Conservation (phyloP, 2,888 invertebrate genomes). For the Pantelozetes paolii region DNA sequence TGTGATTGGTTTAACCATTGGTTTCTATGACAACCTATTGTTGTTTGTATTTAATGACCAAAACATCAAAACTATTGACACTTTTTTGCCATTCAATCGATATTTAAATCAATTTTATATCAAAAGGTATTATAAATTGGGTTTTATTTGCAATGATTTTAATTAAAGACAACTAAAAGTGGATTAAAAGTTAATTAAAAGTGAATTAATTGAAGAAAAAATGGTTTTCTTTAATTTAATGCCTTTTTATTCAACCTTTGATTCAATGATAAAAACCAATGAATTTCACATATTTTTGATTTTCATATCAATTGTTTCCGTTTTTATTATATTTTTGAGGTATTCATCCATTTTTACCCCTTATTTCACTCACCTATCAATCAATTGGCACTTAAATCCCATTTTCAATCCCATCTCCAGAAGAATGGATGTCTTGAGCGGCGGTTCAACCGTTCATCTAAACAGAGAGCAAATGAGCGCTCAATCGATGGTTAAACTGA, state of each 20-base stretch:
- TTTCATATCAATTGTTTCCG: neutral
- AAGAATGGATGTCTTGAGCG: slow-evolving; percentile 15
- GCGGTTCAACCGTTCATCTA: neutral
- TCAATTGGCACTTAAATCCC: too few species aligned
- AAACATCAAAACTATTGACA: too few species aligned
- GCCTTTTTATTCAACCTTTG: slow-evolving; percentile 15
- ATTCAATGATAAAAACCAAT: neutral
- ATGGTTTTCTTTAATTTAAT: slow-evolving; percentile 23
- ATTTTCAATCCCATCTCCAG: neutral
- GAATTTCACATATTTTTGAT: slow-evolving; percentile 1
- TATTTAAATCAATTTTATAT: too few species aligned
- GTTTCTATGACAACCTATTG: neutral
- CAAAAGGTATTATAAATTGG: too few species aligned
- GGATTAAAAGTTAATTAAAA: too few species aligned
- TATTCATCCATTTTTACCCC: neutral
- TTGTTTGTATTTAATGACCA: neutral
- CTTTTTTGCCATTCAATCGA: too few species aligned
- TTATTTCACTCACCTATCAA: neutral
- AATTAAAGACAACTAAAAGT: neutral
- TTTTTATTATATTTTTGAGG: slow-evolving; percentile 5
- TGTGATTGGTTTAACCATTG: too few species aligned
- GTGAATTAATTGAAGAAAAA: neutral
- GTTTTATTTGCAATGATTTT: neutral
- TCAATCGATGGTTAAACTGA: slow-evolving; percentile 23
- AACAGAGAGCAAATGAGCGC: slow-evolving; percentile 12